phyloP scores from a whole-genome alignment of 2,888 invertebrate species.

The Drosophila robusta region DNA sequence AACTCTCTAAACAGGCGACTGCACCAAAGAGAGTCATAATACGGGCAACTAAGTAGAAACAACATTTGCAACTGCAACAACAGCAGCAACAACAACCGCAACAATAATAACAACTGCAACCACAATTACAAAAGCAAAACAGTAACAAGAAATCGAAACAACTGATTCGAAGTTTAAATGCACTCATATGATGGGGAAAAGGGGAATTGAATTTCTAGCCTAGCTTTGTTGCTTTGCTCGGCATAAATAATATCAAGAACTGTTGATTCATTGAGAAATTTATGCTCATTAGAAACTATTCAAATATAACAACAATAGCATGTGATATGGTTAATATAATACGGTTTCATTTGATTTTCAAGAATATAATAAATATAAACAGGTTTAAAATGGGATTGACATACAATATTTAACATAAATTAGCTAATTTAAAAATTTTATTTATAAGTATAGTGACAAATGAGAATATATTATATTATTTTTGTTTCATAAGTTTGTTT shows the following conservation, averaged over 20 bases:
- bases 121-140: constrained; percentile 39
- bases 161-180: constrained; percentile 34
- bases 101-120: constrained; percentile 33
- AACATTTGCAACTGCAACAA: constrained; percentile 53
- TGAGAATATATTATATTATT: neutral
- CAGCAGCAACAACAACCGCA: constrained; percentile 30
- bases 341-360: neutral
- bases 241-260: neutral
- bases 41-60: constrained; percentile 62
- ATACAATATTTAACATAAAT: too few species aligned
- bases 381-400: too few species aligned
- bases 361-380: neutral
- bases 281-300: neutral
- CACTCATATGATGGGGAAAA: constrained; percentile 14
- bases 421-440: too few species aligned
- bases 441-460: too few species aligned
- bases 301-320: neutral
- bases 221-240: too few species aligned
- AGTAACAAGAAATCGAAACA: constrained; percentile 49
- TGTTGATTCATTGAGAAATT: constrained; percentile 24
- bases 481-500: too few species aligned
- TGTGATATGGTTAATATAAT: neutral
- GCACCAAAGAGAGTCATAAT: constrained; percentile 70
- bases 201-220: constrained; percentile 4
- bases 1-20: constrained; percentile 65